These are phyloP conservation scores for Magallana angulata DNA, from an alignment of 1,140 invertebrate species.

Conservation along the genomic window DNA sequence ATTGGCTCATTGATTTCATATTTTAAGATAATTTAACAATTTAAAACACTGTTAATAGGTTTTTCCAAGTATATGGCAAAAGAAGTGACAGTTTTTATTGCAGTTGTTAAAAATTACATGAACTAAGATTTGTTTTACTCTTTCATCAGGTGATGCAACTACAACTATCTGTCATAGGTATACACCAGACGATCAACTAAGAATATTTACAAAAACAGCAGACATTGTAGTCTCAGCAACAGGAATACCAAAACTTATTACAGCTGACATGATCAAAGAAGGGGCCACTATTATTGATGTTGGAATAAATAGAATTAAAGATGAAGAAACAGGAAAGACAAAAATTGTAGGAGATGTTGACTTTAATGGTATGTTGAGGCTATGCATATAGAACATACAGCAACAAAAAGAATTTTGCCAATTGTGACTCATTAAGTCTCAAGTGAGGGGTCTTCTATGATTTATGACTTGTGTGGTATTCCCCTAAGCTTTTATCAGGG, in stretches of 20 bases:
- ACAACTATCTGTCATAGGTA: constrained; percentile 92
- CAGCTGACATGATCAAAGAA: constrained; percentile 91
- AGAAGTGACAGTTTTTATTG: no score
- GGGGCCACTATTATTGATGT: constrained; percentile 94
- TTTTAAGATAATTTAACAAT: no score
- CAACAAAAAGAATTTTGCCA: no score
- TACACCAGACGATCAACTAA: constrained; percentile 88
- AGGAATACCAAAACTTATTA: constrained; percentile 89
- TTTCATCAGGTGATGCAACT: constrained; percentile 85
- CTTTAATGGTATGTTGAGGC: constrained; percentile 82
- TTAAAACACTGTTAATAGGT: no score
- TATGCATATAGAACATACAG: no score
- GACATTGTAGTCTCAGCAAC: constrained; percentile 91
- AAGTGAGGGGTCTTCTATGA: not conserved
- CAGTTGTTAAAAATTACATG: no score
- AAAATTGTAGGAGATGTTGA: constrained; percentile 93
- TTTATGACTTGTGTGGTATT: no score
- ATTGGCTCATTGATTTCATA: no score
- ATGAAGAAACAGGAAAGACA: constrained; percentile 84
- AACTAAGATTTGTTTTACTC: not conserved
- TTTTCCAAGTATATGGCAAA: no score
- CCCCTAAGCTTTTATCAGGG: no score
- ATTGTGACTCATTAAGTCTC: not conserved
- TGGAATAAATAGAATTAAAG: constrained; percentile 88
- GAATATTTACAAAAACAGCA: constrained; percentile 85